phyloP scores from a whole-genome alignment of 2,113 vertebrate genomes.

The Tympanuchus pallidicinctus region DNA sequence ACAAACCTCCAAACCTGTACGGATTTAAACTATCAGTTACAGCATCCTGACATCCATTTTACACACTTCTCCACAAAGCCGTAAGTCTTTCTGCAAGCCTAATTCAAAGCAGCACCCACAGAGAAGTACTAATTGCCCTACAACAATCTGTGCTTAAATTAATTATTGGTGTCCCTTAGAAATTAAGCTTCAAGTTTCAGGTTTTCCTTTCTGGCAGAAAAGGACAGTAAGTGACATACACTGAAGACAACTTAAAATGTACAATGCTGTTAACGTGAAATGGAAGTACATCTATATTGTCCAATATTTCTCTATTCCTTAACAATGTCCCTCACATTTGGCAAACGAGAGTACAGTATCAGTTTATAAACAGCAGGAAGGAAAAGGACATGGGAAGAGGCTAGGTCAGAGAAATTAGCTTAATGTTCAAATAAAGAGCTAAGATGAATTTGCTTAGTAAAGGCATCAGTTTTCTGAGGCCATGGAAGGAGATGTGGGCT shows the following conservation, averaged over 20 bases:
- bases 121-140: neutral
- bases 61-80: neutral
- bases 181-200: neutral
- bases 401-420: neutral
- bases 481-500: neutral
- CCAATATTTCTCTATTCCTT: neutral
- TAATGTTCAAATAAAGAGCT: neutral
- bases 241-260: neutral
- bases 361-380: neutral
- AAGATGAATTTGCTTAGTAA: neutral
- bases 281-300: neutral
- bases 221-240: neutral
- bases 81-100: neutral
- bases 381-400: neutral
- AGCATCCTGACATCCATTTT: neutral
- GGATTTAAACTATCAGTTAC: neutral
- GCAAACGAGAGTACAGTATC: neutral
- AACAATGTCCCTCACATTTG: neutral
- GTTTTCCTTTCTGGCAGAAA: neutral
- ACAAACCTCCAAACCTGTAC: neutral
- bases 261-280: neutral
- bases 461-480: neutral
- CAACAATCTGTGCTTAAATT: neutral
- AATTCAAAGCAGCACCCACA: neutral
- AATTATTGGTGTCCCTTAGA: neutral